Evolutionary conservation across 2,888 invertebrate species (phyloP).

Genomic region (Lampropteryx suffumata): DNA sequence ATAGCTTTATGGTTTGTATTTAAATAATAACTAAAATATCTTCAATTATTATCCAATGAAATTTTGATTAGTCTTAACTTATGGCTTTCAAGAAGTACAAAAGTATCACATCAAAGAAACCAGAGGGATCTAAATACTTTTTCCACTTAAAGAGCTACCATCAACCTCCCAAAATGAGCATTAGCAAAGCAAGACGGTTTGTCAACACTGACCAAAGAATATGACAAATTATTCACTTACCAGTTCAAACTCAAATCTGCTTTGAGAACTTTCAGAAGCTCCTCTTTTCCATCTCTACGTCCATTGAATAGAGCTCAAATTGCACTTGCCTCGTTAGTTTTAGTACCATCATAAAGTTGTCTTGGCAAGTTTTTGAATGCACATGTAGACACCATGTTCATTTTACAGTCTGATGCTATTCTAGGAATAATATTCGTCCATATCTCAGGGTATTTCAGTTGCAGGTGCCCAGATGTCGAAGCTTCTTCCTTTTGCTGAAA

Average conservation of each 20-base stretch:
- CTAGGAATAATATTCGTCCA: constrained; percentile 77
- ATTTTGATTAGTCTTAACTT: not conserved
- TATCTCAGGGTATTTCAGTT: constrained; percentile 71
- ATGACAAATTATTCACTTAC: constrained; percentile 75
- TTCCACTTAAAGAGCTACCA: constrained; percentile 49
- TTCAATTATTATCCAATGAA: not conserved
- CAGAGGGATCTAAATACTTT: constrained; percentile 42
- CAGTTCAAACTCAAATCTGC: constrained; percentile 38
- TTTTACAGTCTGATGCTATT: constrained; percentile 82
- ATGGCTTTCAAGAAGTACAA: constrained; percentile 20
- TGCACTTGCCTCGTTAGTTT: constrained; percentile 25
- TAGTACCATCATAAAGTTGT: constrained; percentile 40
- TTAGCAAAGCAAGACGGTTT: constrained; percentile 70
- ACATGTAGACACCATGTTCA: constrained; percentile 74
- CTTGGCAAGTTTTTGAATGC: constrained; percentile 67
- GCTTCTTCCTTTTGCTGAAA: constrained; percentile 56
- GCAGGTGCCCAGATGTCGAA: constrained; percentile 80
- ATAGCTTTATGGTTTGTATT: not conserved
- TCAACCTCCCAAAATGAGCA: constrained; percentile 60
- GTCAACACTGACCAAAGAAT: constrained; percentile 67
- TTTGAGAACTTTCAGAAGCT: constrained; percentile 11
- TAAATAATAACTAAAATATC: not conserved
- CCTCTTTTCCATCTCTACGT: constrained; percentile 29
- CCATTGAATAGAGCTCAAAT: constrained; percentile 35
- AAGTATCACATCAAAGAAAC: constrained; percentile 49